Conservation (phyloP, 2,888 invertebrate genomes). For the Lasioglossum morio region DNA sequence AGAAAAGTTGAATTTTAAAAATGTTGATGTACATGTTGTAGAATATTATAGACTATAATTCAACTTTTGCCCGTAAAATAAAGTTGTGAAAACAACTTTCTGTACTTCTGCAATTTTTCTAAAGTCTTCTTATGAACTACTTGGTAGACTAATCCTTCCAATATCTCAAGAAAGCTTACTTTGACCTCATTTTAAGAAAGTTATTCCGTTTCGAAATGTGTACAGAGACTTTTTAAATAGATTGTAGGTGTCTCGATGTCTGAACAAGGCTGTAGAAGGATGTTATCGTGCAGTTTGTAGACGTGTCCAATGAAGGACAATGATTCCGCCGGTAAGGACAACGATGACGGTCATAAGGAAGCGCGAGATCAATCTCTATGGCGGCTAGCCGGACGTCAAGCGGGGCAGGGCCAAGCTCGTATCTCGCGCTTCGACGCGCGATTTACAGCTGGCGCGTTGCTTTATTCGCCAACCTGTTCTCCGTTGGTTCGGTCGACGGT, state of each 20-base stretch:
- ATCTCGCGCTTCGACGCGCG: slow-evolving; percentile 62
- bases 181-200: no score
- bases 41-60: background rate
- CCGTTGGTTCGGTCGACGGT: slow-evolving; percentile 1
- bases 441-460: slow-evolving; percentile 63
- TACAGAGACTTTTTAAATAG: background rate
- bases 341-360: slow-evolving; percentile 57
- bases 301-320: slow-evolving; percentile 24
- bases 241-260: background rate
- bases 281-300: slow-evolving; percentile 30
- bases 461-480: slow-evolving; percentile 64
- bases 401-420: slow-evolving; percentile 54
- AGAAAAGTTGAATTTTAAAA: no score
- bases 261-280: background rate
- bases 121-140: no score
- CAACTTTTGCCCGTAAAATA: no score
- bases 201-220: no score
- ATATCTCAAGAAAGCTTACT: no score
- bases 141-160: no score
- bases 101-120: no score
- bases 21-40: no score
- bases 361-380: slow-evolving; percentile 51
- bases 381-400: slow-evolving; percentile 36
- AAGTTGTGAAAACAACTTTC: no score
- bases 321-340: slow-evolving; percentile 38